Conservation (phyloP, 2,797 vertebrate species). For the Falco naumanni region DNA sequence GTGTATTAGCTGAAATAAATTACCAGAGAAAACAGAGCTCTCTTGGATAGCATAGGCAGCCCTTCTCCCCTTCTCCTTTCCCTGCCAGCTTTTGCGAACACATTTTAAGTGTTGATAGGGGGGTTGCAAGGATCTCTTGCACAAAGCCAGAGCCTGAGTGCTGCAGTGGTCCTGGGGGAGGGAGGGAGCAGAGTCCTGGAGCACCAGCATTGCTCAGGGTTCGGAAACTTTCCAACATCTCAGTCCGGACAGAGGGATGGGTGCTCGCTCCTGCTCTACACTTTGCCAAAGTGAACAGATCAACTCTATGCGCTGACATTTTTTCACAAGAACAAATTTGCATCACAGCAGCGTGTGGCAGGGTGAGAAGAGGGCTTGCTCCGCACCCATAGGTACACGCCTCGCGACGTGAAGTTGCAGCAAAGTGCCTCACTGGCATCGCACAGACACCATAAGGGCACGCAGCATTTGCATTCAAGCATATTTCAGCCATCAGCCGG, state of each 20-base stretch:
- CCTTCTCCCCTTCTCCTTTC: slow-evolving; percentile 24
- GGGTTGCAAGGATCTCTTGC: neutral
- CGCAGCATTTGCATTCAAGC: neutral
- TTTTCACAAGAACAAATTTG: slow-evolving; percentile 56
- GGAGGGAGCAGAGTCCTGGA: neutral
- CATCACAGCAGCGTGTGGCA: neutral
- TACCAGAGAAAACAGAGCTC: slow-evolving; percentile 64
- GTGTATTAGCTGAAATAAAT: slow-evolving; percentile 70
- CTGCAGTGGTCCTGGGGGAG: neutral
- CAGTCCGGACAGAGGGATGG: neutral
- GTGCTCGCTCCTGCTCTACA: neutral
- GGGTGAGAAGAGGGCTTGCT: slow-evolving; percentile 39
- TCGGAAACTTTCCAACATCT: neutral
- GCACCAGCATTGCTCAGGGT: accelerated
- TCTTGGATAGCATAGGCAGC: neutral
- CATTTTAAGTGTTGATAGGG: neutral
- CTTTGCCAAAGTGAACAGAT: slow-evolving; percentile 12
- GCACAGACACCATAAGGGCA: neutral
- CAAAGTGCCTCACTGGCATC: slow-evolving; percentile 9
- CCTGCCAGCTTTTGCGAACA: neutral
- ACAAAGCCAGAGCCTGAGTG: neutral
- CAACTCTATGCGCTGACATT: neutral
- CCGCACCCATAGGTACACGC: slow-evolving; percentile 25
- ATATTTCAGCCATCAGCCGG: slow-evolving; percentile 22
- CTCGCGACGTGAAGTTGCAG: neutral